Percentiles rank a stretch among this genome's conserved stretches.
These are phyloP conservation scores for Chymomyza caudatula DNA, from an alignment of 2,888 invertebrate genomes.

Conservation along the genomic window DNA sequence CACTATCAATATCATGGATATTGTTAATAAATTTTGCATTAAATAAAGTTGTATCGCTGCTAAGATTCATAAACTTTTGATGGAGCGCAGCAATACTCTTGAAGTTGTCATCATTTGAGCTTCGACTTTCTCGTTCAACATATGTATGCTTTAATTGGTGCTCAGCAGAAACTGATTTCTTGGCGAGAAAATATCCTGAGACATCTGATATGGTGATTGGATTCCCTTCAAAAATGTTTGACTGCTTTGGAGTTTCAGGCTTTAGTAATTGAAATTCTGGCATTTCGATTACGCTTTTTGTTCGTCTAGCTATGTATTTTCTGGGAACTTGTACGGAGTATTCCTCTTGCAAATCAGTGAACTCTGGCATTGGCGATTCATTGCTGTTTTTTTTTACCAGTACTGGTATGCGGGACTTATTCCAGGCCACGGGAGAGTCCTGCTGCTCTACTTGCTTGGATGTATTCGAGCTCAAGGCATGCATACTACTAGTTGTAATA, in stretches of 20 bases:
- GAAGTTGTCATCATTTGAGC: conserved; percentile 34
- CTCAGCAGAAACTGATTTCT: conserved; percentile 9
- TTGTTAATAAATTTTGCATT: conserved; percentile 12
- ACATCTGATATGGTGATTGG: conserved; percentile 69
- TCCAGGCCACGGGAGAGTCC: neutral
- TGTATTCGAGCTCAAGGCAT: neutral
- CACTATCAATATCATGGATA: conserved; percentile 43
- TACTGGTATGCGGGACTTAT: conserved; percentile 29
- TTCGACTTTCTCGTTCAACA: conserved; percentile 19
- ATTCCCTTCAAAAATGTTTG: conserved; percentile 46
- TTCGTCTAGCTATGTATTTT: conserved; percentile 23
- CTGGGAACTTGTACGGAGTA: conserved; percentile 35
- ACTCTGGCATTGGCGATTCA: neutral
- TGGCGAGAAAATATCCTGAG: conserved; percentile 45
- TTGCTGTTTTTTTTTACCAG: conserved; percentile 5
- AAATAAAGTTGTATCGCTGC: conserved; percentile 45
- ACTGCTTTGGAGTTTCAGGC: neutral
- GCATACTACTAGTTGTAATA: no score
- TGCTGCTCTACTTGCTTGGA: neutral
- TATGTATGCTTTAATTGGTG: conserved; percentile 5
- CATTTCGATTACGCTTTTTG: conserved; percentile 7
- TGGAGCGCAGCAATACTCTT: conserved; percentile 25
- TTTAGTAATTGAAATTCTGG: neutral
- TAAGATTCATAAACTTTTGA: conserved; percentile 38
- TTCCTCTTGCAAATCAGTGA: conserved; percentile 15